phyloP scores from a whole-genome alignment of 2,797 vertebrate genomes.

The Poeciliopsis turneri region DNA sequence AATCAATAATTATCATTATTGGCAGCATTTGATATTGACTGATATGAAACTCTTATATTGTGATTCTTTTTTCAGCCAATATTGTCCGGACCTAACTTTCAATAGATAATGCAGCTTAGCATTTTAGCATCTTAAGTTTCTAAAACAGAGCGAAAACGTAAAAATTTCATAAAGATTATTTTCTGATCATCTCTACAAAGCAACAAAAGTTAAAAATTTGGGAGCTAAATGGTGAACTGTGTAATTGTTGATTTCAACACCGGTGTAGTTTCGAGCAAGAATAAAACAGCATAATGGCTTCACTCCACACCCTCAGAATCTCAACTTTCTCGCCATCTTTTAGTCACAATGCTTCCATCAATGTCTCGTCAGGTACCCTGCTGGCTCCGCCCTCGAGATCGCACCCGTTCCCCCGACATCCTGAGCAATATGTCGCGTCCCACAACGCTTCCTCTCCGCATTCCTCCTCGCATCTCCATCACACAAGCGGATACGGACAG shows the following conservation, averaged over 20 bases:
- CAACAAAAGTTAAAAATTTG: background rate
- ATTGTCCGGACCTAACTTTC: too few relatives aligned
- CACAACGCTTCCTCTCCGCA: slow-evolving; percentile 83
- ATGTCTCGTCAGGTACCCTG: slow-evolving; percentile 75
- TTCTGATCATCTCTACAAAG: background rate
- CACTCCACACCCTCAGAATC: background rate
- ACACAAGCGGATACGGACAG: slow-evolving; percentile 81
- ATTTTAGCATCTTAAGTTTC: background rate
- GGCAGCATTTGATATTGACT: too few relatives aligned
- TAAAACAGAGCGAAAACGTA: background rate
- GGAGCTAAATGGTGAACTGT: background rate
- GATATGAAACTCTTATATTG: too few relatives aligned
- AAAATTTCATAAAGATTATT: background rate
- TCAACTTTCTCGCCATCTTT: background rate
- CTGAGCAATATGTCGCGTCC: slow-evolving; percentile 75
- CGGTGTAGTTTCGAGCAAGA: background rate
- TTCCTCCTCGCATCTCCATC: slow-evolving; percentile 87
- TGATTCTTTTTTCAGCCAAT: too few relatives aligned
- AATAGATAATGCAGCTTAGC: too few relatives aligned
- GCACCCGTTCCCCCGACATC: slow-evolving; percentile 80
- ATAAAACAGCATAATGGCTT: background rate
- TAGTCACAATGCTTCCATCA: background rate
- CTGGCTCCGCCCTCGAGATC: slow-evolving; percentile 81
- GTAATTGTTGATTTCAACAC: background rate
- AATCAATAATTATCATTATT: too few relatives aligned